Conservation (phyloP, 2,888 invertebrate genomes). For the Parnassius smintheus region DNA sequence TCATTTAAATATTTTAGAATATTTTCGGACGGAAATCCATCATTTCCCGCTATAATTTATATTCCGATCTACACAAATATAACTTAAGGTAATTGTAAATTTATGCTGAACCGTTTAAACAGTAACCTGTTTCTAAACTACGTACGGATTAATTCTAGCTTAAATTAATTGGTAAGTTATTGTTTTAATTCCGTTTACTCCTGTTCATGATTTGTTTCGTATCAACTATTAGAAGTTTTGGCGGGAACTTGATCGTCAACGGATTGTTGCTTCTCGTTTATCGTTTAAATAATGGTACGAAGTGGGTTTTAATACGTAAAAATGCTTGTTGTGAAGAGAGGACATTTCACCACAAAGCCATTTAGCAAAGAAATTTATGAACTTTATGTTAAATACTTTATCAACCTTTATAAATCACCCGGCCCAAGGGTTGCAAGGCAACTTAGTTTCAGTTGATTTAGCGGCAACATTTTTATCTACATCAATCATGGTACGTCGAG, state of each 20-base stretch:
- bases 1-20: conserved; percentile 68
- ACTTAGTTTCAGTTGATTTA: conserved; percentile 47
- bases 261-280: too few species aligned
- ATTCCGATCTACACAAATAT: conserved; percentile 26
- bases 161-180: too few species aligned
- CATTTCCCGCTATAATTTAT: conserved; percentile 37
- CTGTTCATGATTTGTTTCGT: too few species aligned
- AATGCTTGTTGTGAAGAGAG: too few species aligned
- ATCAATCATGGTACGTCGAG: conserved; percentile 61
- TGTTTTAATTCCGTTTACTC: too few species aligned
- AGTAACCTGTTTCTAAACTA: background rate
- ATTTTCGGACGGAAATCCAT: conserved; percentile 54
- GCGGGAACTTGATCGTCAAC: too few species aligned
- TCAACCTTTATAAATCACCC: background rate
- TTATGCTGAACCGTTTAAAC: conserved; percentile 15
- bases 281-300: too few species aligned
- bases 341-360: too few species aligned
- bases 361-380: too few species aligned
- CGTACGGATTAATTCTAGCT: background rate
- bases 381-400: background rate
- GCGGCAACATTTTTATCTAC: conserved; percentile 48
- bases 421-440: conserved; percentile 9
- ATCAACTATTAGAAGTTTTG: too few species aligned
- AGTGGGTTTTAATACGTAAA: too few species aligned
- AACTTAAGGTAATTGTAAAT: conserved; percentile 20